Conservation (phyloP, 2,113 vertebrate genomes). For the Syrrhaptes paradoxus region DNA sequence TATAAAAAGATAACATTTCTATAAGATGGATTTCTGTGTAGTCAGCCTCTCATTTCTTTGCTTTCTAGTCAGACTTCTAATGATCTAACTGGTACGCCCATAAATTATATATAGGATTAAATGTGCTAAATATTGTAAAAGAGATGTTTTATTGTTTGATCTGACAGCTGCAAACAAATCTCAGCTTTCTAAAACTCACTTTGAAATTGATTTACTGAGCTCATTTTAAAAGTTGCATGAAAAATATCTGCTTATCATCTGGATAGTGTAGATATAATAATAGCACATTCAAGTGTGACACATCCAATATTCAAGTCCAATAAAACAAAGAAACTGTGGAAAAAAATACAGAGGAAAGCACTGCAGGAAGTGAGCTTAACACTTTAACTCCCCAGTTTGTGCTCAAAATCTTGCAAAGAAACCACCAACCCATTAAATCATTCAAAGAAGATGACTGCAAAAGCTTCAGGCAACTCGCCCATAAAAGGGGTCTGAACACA, state of each 20-base stretch:
- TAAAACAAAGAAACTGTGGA: not conserved
- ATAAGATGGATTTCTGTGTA: not conserved
- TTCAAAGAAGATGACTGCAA: not conserved
- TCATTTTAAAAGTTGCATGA: not conserved
- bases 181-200: not conserved
- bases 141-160: not conserved
- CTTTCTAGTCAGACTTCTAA: slow-evolving; percentile 11
- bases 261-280: not conserved
- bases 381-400: not conserved
- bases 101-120: not conserved
- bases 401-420: not conserved
- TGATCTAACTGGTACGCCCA: not conserved
- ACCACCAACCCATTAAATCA: not conserved
- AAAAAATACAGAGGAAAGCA: not conserved
- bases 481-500: slow-evolving; percentile 10
- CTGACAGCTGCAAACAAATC: slow-evolving; percentile 9
- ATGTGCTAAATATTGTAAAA: not conserved
- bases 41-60: not conserved
- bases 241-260: slow-evolving; percentile 5
- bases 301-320: not conserved
- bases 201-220: slow-evolving; percentile 19
- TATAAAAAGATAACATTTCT: not conserved
- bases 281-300: not conserved
- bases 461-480: not conserved
- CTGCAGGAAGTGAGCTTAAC: not conserved